A percentile compares a stretch with the other conserved stretches of the same genome.
Evolutionary conservation across 1,140 invertebrate genomes (phyloP).

Genomic region (Brachionus rubens): DNA sequence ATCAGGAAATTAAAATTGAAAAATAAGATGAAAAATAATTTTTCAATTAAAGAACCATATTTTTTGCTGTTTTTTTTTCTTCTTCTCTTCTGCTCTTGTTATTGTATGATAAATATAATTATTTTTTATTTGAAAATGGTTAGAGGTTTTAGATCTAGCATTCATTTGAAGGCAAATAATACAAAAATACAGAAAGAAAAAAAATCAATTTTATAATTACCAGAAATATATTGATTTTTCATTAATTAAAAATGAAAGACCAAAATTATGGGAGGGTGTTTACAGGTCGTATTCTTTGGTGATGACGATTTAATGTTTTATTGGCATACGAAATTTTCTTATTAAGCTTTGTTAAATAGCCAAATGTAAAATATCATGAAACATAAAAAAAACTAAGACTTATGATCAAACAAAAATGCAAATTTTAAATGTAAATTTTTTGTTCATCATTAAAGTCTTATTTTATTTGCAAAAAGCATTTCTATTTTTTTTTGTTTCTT

Average conservation of each 20-base stretch:
- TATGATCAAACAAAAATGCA: slow-evolving; percentile 9
- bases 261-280: no score
- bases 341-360: background rate
- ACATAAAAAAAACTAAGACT: background rate
- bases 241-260: slow-evolving; percentile 12
- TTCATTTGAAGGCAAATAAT: background rate
- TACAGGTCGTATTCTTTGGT: no score
- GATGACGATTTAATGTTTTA: no score
- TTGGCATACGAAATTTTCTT: no score
- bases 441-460: no score
- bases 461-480: slow-evolving; percentile 22
- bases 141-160: slow-evolving; percentile 16
- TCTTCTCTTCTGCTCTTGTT: no score
- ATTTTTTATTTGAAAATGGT: slow-evolving; percentile 18
- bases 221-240: slow-evolving; percentile 34
- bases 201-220: slow-evolving; percentile 21
- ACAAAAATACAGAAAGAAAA: background rate
- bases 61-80: slow-evolving; percentile 17
- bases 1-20: slow-evolving; percentile 27
- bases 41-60: slow-evolving; percentile 22
- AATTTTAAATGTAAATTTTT: slow-evolving; percentile 17
- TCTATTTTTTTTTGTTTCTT: no score
- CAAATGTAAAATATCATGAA: background rate
- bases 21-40: slow-evolving; percentile 1
- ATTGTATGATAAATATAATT: slow-evolving; percentile 30